phyloP scores from a whole-genome alignment of 1,140 invertebrate genomes.

The Watersipora subatra region DNA sequence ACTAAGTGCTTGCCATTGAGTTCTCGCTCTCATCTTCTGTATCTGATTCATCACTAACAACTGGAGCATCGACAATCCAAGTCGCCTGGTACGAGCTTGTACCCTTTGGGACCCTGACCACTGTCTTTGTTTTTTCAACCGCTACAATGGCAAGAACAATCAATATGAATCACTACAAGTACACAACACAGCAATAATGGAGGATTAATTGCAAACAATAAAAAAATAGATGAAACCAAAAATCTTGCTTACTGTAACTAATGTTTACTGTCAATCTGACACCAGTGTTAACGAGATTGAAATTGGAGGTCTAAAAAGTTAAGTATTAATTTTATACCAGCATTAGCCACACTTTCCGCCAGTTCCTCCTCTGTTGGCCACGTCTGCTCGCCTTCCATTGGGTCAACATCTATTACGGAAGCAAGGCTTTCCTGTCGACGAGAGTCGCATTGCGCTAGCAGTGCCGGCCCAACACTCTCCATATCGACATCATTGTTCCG shows the following conservation, averaged over 20 bases:
- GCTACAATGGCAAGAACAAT: conserved; percentile 14
- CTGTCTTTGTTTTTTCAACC: conserved; percentile 45
- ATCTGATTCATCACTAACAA: neutral
- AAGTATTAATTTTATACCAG: neutral
- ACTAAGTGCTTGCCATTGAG: too few relatives aligned
- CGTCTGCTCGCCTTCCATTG: conserved; percentile 88
- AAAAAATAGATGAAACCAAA: too few relatives aligned
- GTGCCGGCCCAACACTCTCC: conserved; percentile 26
- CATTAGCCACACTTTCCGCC: conserved; percentile 49
- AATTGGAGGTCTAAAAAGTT: conserved; percentile 12
- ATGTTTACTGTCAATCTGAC: conserved; percentile 19
- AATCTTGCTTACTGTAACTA: neutral
- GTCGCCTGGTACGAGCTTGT: conserved; percentile 91
- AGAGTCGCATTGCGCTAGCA: conserved; percentile 55
- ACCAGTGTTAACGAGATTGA: conserved; percentile 5
- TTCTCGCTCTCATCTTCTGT: too few relatives aligned
- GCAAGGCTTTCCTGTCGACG: conserved; percentile 55
- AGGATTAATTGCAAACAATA: too few relatives aligned
- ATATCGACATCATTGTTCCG: conserved; percentile 28
- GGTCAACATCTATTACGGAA: conserved; percentile 67
- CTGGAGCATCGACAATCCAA: conserved; percentile 64
- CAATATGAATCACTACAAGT: too few relatives aligned
- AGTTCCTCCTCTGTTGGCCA: conserved; percentile 87
- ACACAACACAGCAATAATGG: too few relatives aligned
- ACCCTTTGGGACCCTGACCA: conserved; percentile 78